Evolutionary conservation across 2,113 vertebrate species (phyloP), one percentile per base, ranked within the genome.

Genomic region (Gallinago undulata): DNA sequence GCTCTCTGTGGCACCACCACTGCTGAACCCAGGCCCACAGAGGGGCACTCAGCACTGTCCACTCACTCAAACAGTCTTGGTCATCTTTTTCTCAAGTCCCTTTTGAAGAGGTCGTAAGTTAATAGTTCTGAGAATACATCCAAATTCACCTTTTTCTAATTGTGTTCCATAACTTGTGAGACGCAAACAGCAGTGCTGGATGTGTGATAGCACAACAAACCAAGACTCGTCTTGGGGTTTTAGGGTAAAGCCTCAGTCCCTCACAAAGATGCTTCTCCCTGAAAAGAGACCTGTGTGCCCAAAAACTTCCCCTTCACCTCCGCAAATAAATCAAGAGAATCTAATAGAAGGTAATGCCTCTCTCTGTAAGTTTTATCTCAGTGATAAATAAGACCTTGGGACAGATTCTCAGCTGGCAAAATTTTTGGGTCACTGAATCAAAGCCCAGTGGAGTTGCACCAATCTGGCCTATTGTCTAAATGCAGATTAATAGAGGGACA

Each of bases 391-490:
- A 87, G 76, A 78, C 43, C 37, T 48, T 1, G 2, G 57, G n/a
- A 22, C 27, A 64, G n/a, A 74, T 93, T 93, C 60, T 97, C 59
- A 96, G 39, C 47, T 70, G 53, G 45, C 27, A 89, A 87, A 69
- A 82, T 87, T 92, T 96, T 87, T 45, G 35, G n/a, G 59, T 69
- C 67, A 67, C 66, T 50, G 66, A 94, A 67, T 75, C 4, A 25
- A 86, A 87, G 69, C 33, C 51, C 7, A 2, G n/a, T 66, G 68
- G 22, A 86, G 53, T 75, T 82, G 41, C 35, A 86, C 63, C 7
- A 2, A 48, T 77, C 56, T 28, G 30, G 69, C 35, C 66, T 80
- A 79, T 92, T 94, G 86, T 81, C 90, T 84, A 28, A 57, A 84
- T 22, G 14, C 39, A 94, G 60, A 94, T 88, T 90, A 89, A 68